These are phyloP conservation scores for Penelope pileata DNA, from an alignment of 2,113 vertebrate genomes.

Conservation along the genomic window DNA sequence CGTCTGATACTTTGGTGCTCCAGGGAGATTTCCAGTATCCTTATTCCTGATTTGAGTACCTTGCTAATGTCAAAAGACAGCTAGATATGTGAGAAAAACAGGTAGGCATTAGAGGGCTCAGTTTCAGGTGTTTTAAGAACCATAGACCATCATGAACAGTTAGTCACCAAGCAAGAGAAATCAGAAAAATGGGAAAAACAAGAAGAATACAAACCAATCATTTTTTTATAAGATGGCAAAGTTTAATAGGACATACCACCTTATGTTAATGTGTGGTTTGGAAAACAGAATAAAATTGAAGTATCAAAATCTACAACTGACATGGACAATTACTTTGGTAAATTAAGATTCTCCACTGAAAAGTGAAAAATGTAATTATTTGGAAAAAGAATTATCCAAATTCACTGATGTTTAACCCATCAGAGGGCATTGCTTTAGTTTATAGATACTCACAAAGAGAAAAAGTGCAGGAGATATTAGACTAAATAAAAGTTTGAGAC, in stretches of 20 bases:
- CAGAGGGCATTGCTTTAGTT: background rate
- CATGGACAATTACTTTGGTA: background rate
- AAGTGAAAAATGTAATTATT: background rate
- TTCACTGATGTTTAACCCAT: background rate
- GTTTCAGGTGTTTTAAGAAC: background rate
- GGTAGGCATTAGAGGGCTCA: accelerated
- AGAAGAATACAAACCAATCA: background rate
- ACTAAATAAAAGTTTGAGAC: background rate
- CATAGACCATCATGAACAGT: background rate
- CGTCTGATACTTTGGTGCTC: background rate
- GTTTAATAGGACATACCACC: background rate
- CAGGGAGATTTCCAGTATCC: background rate
- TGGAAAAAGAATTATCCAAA: background rate
- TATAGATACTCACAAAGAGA: background rate
- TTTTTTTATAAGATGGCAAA: background rate
- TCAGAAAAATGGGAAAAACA: background rate
- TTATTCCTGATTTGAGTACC: background rate
- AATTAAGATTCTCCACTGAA: background rate
- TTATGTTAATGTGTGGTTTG: background rate
- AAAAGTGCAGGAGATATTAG: background rate
- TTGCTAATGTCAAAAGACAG: background rate
- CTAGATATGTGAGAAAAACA: background rate
- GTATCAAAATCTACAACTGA: background rate
- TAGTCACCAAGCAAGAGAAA: background rate
- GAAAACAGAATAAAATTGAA: background rate